Conservation (phyloP, 2,888 invertebrate genomes). For the Sesia apiformis region DNA sequence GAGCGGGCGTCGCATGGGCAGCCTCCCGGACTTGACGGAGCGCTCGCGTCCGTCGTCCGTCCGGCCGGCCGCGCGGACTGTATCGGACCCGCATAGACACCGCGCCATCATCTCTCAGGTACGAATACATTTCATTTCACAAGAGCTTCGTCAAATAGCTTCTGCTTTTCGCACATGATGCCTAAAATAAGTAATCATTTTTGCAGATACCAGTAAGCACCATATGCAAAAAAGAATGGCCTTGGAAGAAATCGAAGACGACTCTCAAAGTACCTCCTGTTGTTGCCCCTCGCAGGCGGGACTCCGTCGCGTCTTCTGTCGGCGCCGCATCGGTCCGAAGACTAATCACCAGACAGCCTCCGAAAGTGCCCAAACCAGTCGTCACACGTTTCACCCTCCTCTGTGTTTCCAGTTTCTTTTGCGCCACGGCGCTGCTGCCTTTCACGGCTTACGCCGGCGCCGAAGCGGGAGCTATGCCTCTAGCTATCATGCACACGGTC, state of each 20-base stretch:
- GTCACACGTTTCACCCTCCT: conserved; percentile 68
- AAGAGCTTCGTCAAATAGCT: not conserved
- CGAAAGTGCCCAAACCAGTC: conserved; percentile 64
- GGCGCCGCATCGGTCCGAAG: conserved; percentile 86
- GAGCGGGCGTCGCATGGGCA: conserved; percentile 49
- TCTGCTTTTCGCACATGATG: not conserved
- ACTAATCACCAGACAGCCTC: conserved; percentile 74
- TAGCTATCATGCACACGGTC: conserved; percentile 75
- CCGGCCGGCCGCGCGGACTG: conserved; percentile 51
- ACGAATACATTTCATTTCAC: not conserved
- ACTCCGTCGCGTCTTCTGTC: conserved; percentile 82
- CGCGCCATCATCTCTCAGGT: conserved; percentile 48
- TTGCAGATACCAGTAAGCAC: conserved; percentile 57
- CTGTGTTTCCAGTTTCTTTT: conserved; percentile 75
- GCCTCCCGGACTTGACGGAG: conserved; percentile 70
- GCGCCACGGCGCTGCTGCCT: conserved; percentile 78
- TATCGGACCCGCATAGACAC: conserved; percentile 62
- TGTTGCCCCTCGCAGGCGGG: conserved; percentile 66
- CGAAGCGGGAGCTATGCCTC: conserved; percentile 76
- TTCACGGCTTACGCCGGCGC: conserved; percentile 66
- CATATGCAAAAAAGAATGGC: conserved; percentile 64
- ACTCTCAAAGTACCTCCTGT: conserved; percentile 25
- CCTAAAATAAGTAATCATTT: no score
- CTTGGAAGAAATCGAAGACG: conserved; percentile 54
- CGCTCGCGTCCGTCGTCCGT: conserved; percentile 54